A percentile compares a stretch with the other conserved stretches of the same genome.
Conservation (phyloP, 92 coral and sea anemone genomes). For the Hydrozoanthus gracilis region DNA sequence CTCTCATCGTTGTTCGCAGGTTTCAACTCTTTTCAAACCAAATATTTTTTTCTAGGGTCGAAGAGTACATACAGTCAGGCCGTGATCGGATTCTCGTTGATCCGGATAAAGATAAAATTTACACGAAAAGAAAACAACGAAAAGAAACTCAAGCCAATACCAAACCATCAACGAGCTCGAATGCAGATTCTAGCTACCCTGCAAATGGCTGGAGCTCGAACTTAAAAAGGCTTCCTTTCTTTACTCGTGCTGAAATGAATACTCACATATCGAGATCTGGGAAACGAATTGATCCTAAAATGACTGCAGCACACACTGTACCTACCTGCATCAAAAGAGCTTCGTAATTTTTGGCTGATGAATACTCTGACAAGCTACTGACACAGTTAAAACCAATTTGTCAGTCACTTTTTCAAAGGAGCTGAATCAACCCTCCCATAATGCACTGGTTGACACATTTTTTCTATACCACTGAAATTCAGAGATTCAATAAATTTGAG, state of each 20-base stretch:
- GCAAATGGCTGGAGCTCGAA: slow-evolving; percentile 46
- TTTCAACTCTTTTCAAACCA: too few relatives aligned
- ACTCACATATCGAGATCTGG: slow-evolving; percentile 53
- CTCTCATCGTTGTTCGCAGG: too few relatives aligned
- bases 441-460: not conserved
- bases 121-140: too few relatives aligned
- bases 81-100: too few relatives aligned
- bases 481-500: not conserved
- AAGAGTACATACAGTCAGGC: too few relatives aligned
- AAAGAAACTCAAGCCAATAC: too few relatives aligned
- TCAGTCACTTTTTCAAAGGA: not conserved
- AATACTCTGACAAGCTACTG: not conserved
- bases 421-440: not conserved
- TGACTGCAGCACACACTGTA: slow-evolving; percentile 4
- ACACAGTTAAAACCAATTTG: too few relatives aligned
- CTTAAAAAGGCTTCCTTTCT: slow-evolving; percentile 40
- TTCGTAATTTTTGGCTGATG: slow-evolving; percentile 59
- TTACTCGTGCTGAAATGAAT: slow-evolving; percentile 55
- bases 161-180: too few relatives aligned
- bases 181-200: slow-evolving; percentile 25
- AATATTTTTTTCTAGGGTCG: too few relatives aligned
- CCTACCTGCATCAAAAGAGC: slow-evolving; percentile 67
- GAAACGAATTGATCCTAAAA: slow-evolving; percentile 42
- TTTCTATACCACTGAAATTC: not conserved
- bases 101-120: too few relatives aligned